phyloP scores from a whole-genome alignment of 2,888 invertebrate genomes.

The Calephelis perditalis region DNA sequence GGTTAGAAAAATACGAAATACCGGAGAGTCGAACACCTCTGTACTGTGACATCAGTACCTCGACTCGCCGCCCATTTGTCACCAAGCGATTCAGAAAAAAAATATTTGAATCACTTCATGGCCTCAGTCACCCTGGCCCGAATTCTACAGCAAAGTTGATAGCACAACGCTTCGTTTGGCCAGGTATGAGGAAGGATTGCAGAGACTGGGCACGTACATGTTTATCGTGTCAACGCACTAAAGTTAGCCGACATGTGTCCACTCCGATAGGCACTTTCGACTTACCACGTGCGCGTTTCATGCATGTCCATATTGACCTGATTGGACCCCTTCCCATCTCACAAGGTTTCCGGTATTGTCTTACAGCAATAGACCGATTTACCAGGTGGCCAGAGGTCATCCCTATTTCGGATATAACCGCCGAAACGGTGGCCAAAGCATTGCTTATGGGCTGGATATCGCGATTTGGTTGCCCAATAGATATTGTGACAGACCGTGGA shows the following conservation, averaged over 20 bases:
- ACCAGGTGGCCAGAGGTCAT: slow-evolving; percentile 44
- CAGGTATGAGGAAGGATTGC: slow-evolving; percentile 32
- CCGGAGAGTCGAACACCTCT: slow-evolving; percentile 17
- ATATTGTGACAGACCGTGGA: background rate
- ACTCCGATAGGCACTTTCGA: background rate
- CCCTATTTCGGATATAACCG: slow-evolving; percentile 37
- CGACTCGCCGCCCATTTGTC: slow-evolving; percentile 16
- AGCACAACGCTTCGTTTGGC: slow-evolving; percentile 36
- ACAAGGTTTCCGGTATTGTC: slow-evolving; percentile 25
- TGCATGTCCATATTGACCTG: slow-evolving; percentile 32
- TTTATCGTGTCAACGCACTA: slow-evolving; percentile 37
- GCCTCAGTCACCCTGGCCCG: background rate
- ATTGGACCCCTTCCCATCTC: slow-evolving; percentile 32
- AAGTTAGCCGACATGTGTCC: slow-evolving; percentile 31
- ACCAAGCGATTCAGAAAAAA: slow-evolving; percentile 4
- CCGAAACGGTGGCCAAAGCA: slow-evolving; percentile 4
- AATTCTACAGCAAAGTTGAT: background rate
- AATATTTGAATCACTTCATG: background rate
- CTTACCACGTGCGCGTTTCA: background rate
- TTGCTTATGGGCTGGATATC: background rate
- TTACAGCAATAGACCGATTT: slow-evolving; percentile 39
- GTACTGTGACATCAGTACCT: slow-evolving; percentile 20
- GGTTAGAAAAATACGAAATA: background rate
- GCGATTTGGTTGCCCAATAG: background rate
- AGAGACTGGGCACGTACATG: slow-evolving; percentile 34